Evolutionary conservation across 64 coral and sea anemone genomes (phyloP).

Genomic region (Porites australiensis): DNA sequence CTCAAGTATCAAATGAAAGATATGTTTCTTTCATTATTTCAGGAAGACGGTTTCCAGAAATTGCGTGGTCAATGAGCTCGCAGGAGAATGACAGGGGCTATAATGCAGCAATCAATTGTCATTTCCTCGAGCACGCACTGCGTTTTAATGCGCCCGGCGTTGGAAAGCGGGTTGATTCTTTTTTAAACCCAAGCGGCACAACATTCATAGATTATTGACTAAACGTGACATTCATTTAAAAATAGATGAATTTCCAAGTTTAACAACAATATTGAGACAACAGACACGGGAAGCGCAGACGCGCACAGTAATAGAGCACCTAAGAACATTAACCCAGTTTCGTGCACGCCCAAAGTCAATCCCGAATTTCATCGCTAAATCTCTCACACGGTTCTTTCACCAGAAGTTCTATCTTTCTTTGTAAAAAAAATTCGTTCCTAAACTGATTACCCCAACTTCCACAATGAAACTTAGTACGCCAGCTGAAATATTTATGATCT

Average conservation of each 20-base stretch:
- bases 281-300: slow-evolving; percentile 55
- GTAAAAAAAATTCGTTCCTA: background rate
- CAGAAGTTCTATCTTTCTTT: background rate
- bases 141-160: background rate
- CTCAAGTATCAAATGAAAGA: slow-evolving; percentile 40
- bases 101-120: slow-evolving; percentile 46
- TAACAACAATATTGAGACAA: slow-evolving; percentile 72
- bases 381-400: slow-evolving; percentile 4
- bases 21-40: slow-evolving; percentile 36
- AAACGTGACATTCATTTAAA: slow-evolving; percentile 68
- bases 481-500: slow-evolving; percentile 61
- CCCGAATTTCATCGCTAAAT: slow-evolving; percentile 31
- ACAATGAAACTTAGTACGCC: slow-evolving; percentile 51
- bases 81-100: slow-evolving; percentile 32
- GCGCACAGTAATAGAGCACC: slow-evolving; percentile 31
- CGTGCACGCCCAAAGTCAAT: slow-evolving; percentile 35
- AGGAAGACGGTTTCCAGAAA: slow-evolving; percentile 45
- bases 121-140: slow-evolving; percentile 35
- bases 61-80: slow-evolving; percentile 26
- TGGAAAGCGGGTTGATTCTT: background rate
- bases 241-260: slow-evolving; percentile 87
- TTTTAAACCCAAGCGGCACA: slow-evolving; percentile 15
- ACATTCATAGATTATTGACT: slow-evolving; percentile 68
- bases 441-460: slow-evolving; percentile 32
- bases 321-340: slow-evolving; percentile 38